phyloP scores from a whole-genome alignment of 2,888 invertebrate genomes.

The Callinectes sapidus region DNA sequence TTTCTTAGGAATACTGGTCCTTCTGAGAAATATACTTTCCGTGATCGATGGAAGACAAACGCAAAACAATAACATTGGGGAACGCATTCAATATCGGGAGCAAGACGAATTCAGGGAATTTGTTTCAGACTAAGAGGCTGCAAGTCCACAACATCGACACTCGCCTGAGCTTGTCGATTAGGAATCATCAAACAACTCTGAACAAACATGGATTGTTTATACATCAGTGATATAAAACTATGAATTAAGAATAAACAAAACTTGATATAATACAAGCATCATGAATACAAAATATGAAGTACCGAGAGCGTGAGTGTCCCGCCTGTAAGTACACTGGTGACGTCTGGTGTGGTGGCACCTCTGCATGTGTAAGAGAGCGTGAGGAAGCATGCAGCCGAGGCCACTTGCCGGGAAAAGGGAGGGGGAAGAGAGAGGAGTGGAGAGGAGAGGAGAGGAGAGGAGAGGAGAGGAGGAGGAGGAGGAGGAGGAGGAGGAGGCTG shows the following conservation, averaged over 20 bases:
- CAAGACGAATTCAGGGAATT: not conserved
- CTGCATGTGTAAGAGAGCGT: not conserved
- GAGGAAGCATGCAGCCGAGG: not conserved
- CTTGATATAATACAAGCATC: not conserved
- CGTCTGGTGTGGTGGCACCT: not conserved
- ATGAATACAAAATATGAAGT: not conserved
- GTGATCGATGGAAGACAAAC: not conserved
- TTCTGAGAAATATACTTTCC: not conserved
- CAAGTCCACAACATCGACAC: not conserved
- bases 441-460: not conserved
- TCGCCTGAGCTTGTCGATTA: not conserved
- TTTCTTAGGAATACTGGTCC: not conserved
- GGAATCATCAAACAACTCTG: not conserved
- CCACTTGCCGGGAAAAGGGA: not conserved
- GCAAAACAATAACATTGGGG: not conserved
- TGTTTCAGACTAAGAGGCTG: not conserved
- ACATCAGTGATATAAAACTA: not conserved
- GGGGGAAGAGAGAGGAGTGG: not conserved
- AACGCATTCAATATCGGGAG: not conserved
- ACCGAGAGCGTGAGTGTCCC: not conserved
- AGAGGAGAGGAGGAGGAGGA: not conserved
- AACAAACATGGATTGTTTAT: not conserved
- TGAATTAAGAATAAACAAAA: not conserved
- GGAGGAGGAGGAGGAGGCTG: not conserved
- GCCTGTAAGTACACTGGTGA: conserved; percentile 6